These are phyloP conservation scores for Ptiloglossa arizonensis DNA, from an alignment of 1,140 invertebrate genomes.

Conservation along the genomic window DNA sequence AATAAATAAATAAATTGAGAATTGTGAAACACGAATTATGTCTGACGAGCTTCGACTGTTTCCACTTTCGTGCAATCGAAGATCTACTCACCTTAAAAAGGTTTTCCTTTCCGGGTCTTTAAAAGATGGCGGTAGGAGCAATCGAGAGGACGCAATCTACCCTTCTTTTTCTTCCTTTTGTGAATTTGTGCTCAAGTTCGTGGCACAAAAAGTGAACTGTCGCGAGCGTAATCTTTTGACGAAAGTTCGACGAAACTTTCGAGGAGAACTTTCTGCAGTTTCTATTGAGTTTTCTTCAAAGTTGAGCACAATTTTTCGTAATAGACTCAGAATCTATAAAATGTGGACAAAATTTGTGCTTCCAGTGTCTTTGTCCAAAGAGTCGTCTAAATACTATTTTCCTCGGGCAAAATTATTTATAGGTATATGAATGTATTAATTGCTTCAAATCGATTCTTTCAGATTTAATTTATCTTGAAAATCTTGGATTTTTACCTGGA, in stretches of 20 bases:
- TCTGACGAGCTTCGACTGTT: background rate
- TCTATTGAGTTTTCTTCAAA: background rate
- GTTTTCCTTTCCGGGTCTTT: constrained; percentile 2
- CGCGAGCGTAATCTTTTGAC: background rate
- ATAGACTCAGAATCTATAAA: background rate
- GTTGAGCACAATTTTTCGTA: background rate
- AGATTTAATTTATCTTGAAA: no score
- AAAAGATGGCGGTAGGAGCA: background rate
- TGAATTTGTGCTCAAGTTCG: background rate
- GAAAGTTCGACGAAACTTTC: background rate
- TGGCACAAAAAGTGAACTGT: background rate
- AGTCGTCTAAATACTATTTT: no score
- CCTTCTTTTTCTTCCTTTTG: background rate
- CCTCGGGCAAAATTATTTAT: no score
- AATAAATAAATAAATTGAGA: background rate
- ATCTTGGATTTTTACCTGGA: no score
- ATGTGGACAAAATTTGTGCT: background rate
- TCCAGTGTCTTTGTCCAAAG: background rate
- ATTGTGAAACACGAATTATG: constrained; percentile 4
- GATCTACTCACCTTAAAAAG: background rate
- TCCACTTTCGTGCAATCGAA: background rate
- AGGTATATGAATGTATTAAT: no score
- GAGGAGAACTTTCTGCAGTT: background rate
- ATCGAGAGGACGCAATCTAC: background rate
- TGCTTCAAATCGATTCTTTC: no score